Percentiles rank a stretch among this genome's conserved stretches.
Conservation (phyloP, 2,888 invertebrate species). For the Campoplex nolae region DNA sequence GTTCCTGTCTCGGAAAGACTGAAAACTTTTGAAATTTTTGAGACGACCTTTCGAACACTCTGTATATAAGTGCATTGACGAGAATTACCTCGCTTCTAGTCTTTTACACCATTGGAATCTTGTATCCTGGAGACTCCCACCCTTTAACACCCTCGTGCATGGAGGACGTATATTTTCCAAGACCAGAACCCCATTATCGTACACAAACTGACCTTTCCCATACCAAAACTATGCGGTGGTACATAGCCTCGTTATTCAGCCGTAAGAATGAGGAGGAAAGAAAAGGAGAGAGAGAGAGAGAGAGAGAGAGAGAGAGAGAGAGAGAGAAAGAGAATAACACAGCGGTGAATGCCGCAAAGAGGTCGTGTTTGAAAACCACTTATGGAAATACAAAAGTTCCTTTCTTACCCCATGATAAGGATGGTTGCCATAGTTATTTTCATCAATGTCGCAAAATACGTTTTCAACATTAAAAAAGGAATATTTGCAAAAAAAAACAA, state of each 20-base stretch:
- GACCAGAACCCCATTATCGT: conserved; percentile 62
- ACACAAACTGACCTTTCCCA: conserved; percentile 21
- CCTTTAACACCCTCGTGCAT: conserved; percentile 33
- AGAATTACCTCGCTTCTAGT: background rate
- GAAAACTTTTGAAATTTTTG: no score
- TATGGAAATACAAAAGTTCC: conserved; percentile 43
- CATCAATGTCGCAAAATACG: background rate
- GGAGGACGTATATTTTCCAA: conserved; percentile 58
- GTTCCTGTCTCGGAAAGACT: no score
- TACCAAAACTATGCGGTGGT: conserved; percentile 59
- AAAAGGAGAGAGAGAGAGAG: no score
- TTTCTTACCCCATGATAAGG: conserved; percentile 16
- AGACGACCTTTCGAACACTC: conserved; percentile 27
- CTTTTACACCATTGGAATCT: conserved; percentile 20
- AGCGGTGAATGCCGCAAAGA: no score
- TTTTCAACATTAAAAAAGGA: no score
- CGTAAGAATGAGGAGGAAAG: no score
- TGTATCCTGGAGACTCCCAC: conserved; percentile 25
- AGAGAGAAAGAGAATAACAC: no score
- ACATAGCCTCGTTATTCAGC: conserved; percentile 54
- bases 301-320: no score
- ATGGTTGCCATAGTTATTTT: conserved; percentile 25
- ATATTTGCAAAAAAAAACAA: no score
- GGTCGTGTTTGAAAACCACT: conserved; percentile 11
- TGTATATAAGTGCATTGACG: background rate